These are phyloP conservation scores for Hipposideros armiger DNA, from an alignment of 2,113 vertebrate genomes.

Conservation along the genomic window DNA sequence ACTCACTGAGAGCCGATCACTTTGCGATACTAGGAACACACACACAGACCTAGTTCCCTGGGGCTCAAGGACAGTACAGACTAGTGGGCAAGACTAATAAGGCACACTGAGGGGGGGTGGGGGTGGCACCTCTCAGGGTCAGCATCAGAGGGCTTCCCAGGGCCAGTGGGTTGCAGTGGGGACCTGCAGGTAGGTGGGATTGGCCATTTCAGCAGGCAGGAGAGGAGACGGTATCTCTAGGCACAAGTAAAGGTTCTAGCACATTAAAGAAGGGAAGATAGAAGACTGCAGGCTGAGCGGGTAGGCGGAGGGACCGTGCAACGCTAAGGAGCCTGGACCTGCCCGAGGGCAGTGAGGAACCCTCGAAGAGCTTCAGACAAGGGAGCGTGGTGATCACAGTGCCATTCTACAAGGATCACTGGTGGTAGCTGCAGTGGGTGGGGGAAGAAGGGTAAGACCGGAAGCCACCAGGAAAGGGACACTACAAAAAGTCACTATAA, in stretches of 20 bases:
- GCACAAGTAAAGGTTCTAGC: constrained; percentile 1
- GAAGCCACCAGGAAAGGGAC: not conserved
- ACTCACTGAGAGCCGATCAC: not conserved
- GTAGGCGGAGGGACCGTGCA: not conserved
- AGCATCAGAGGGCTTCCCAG: not conserved
- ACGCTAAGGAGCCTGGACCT: not conserved
- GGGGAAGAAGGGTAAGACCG: not conserved
- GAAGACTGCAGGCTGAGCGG: not conserved
- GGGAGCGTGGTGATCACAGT: not conserved
- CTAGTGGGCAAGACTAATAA: not conserved
- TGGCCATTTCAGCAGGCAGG: not conserved
- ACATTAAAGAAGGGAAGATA: not conserved
- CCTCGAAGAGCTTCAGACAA: not conserved
- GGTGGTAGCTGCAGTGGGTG: not conserved
- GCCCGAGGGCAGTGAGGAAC: not conserved
- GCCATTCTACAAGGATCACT: not conserved
- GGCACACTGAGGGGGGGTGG: not conserved
- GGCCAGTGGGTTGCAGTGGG: not conserved
- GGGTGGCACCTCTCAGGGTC: not conserved
- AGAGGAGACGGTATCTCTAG: not conserved
- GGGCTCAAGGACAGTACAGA: not conserved
- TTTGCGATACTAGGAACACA: not conserved
- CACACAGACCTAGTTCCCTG: not conserved
- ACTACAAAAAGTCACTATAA: not conserved
- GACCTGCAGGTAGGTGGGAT: not conserved